Conservation (phyloP, 2,113 vertebrate genomes). For the Podarcis raffonei region DNA sequence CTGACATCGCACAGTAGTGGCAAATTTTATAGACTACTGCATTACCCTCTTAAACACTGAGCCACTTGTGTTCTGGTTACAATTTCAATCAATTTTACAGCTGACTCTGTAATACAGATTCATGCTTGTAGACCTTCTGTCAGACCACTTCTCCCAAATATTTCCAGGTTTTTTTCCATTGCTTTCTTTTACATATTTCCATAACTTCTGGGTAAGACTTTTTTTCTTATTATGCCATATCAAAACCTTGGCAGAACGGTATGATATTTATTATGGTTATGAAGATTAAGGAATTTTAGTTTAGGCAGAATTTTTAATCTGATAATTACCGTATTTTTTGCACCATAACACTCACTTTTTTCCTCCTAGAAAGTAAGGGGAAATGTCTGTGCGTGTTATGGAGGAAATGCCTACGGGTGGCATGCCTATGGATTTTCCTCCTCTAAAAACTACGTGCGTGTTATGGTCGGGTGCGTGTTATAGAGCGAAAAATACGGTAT, state of each 20-base stretch:
- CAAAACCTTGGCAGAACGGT: neutral
- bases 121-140: neutral
- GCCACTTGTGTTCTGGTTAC: conserved; percentile 36
- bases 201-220: conserved; percentile 18
- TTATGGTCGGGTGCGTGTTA: too few species aligned
- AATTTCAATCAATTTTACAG: conserved; percentile 35
- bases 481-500: too few species aligned
- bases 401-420: too few species aligned
- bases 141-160: conserved; percentile 27
- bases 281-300: neutral
- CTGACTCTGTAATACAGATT: conserved; percentile 45
- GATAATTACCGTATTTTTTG: too few species aligned
- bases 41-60: conserved; percentile 36
- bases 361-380: too few species aligned
- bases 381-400: too few species aligned
- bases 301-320: neutral
- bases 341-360: too few species aligned
- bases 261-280: neutral
- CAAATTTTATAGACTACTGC: conserved; percentile 42
- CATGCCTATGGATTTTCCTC: too few species aligned
- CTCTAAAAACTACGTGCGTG: too few species aligned
- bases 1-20: neutral
- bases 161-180: conserved; percentile 15
- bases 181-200: conserved; percentile 33
- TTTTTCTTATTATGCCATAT: neutral